These are phyloP conservation scores for Acanthaster planci DNA, from an alignment of 35 echinoderm and acorn worm genomes.

Conservation along the genomic window DNA sequence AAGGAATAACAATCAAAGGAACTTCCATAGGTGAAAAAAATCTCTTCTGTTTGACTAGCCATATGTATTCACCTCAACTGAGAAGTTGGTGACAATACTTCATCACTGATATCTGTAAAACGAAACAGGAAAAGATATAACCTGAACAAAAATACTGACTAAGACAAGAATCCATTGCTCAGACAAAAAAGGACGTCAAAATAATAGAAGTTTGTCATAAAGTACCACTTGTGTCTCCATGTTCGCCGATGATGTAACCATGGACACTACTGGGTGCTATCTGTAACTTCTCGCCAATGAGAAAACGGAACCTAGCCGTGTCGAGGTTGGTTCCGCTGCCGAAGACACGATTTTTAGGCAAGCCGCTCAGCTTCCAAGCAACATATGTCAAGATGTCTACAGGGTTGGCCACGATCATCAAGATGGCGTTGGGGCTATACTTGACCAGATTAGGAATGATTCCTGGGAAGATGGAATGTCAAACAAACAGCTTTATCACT, in stretches of 20 bases:
- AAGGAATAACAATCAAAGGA: too few species aligned
- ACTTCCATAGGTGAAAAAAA: too few species aligned
- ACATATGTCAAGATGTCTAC: constrained; percentile 89
- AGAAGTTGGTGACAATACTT: too few species aligned
- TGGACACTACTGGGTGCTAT: constrained; percentile 87
- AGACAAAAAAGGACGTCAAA: too few species aligned
- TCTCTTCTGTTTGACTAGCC: too few species aligned
- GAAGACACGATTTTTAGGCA: constrained; percentile 74
- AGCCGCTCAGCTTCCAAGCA: constrained; percentile 84
- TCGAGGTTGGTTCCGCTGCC: constrained; percentile 90
- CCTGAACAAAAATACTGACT: too few species aligned
- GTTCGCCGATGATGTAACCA: constrained; percentile 93
- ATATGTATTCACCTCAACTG: too few species aligned
- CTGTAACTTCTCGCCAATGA: constrained; percentile 79
- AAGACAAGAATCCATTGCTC: too few species aligned
- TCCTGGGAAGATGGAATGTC: constrained; percentile 25
- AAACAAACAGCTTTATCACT: too few species aligned
- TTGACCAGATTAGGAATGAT: constrained; percentile 81
- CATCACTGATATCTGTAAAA: too few species aligned
- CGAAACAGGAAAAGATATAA: too few species aligned
- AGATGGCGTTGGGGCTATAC: constrained; percentile 73
- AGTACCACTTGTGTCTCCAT: constrained; percentile 90
- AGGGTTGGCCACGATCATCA: constrained; percentile 87
- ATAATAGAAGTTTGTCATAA: background rate
- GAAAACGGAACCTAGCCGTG: constrained; percentile 80